These are phyloP conservation scores for Dendrolimus punctatus DNA, from an alignment of 1,140 invertebrate species.

Conservation along the genomic window DNA sequence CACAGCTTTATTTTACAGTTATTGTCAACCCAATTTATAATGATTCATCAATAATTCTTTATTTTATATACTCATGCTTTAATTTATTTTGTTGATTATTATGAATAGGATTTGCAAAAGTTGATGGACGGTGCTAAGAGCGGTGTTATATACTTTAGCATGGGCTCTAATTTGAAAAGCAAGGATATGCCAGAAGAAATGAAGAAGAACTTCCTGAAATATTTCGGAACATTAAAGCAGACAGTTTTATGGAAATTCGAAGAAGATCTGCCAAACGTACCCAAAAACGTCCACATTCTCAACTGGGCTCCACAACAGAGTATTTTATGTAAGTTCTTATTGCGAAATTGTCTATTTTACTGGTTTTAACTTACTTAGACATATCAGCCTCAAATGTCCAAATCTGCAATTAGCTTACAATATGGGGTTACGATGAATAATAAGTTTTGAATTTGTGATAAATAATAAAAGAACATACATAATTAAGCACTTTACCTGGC, in stretches of 20 bases:
- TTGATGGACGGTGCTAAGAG: slow-evolving; percentile 63
- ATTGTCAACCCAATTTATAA: no score
- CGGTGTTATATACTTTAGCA: slow-evolving; percentile 72
- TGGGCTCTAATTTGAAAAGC: slow-evolving; percentile 68
- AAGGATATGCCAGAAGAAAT: slow-evolving; percentile 37
- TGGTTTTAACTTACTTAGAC: no score
- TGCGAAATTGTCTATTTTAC: not conserved
- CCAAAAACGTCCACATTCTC: slow-evolving; percentile 73
- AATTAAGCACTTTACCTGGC: no score
- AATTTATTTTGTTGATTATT: slow-evolving; percentile 3
- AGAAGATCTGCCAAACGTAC: slow-evolving; percentile 49
- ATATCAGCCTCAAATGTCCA: no score
- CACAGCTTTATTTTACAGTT: no score
- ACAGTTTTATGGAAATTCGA: slow-evolving; percentile 73
- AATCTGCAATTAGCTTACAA: no score
- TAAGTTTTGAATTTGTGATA: no score
- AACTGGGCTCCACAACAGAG: slow-evolving; percentile 78
- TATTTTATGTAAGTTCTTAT: slow-evolving; percentile 59
- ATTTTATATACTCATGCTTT: no score
- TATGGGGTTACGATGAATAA: no score
- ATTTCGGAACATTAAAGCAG: slow-evolving; percentile 56
- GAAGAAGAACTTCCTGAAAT: slow-evolving; percentile 47
- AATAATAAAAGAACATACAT: no score
- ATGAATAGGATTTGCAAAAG: slow-evolving; percentile 43
- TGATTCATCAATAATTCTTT: no score